A percentile compares a stretch with the other conserved stretches of the same genome.
Conservation (phyloP, 2,888 invertebrate species). For the Lacanobia wlatinum region DNA sequence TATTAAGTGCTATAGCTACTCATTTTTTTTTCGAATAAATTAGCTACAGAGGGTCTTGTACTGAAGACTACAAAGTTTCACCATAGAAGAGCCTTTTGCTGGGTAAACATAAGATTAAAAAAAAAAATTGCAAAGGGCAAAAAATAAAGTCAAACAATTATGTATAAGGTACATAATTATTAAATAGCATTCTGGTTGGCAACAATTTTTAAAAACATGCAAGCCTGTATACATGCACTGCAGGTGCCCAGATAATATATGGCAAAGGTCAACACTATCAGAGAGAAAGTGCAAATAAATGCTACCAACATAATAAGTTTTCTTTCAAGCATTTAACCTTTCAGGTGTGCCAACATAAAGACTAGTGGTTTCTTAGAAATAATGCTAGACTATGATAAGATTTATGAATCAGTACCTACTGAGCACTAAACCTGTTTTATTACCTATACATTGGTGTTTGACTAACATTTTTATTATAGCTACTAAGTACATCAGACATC, state of each 20-base stretch:
- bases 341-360: slow-evolving; percentile 59
- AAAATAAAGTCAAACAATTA: background rate
- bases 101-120: slow-evolving; percentile 5
- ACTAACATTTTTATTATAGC: slow-evolving; percentile 33
- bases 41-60: background rate
- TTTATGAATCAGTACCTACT: slow-evolving; percentile 54
- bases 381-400: slow-evolving; percentile 56
- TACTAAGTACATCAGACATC: slow-evolving; percentile 12
- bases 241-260: slow-evolving; percentile 72
- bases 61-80: background rate
- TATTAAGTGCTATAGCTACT: background rate
- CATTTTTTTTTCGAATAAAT: too few relatives aligned
- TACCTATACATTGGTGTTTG: slow-evolving; percentile 40
- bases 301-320: slow-evolving; percentile 61
- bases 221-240: slow-evolving; percentile 53
- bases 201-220: slow-evolving; percentile 62
- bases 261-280: slow-evolving; percentile 73
- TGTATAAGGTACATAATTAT: slow-evolving; percentile 7
- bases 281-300: slow-evolving; percentile 70
- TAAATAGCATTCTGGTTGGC: slow-evolving; percentile 27
- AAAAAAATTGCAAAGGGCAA: background rate
- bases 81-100: background rate
- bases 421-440: slow-evolving; percentile 51
- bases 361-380: slow-evolving; percentile 47
- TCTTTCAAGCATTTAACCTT: slow-evolving; percentile 44